Evolutionary conservation across 1,140 invertebrate genomes (phyloP), one percentile per base, ranked within the genome.

Genomic region (Trichogramma pretiosum): DNA sequence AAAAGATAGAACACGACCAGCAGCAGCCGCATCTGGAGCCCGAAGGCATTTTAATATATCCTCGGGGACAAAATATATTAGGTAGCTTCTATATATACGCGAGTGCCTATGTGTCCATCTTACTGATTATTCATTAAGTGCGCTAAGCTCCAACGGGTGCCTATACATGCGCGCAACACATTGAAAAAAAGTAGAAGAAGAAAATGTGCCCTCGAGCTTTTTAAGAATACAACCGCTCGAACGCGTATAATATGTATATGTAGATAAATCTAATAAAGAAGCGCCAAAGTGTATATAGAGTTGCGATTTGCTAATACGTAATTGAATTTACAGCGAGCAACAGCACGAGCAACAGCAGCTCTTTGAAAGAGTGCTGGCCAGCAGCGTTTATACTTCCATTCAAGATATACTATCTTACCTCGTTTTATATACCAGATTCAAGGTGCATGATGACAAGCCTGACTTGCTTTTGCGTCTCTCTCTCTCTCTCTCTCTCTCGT

Each of bases 281-380:
- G 23, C 16, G 36, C 41, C 39, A 37, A 44, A 30, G 17, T 8
- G 18, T 24, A 53, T 50, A 50, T 54, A 52, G 26, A 30, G 28
- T 16, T 24, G 45, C 33, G 42, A 47, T 63, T 61, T 63, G 59
- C 61, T 67, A 67, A 67, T 67, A 58, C 57, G 55, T 67, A 69
- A 67, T 68, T 65, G 62, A 67, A 68, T 64, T 63, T 64, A 64
- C 60, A 57, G 57, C 62, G 56, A n/a, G 57, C 56, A 61, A 60
- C 21, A 8, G 5, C 21, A 30, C 39, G 39, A n/a, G n/a, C n/a
- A n/a, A n/a, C n/a, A n/a, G n/a, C n/a, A n/a, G n/a, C n/a, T n/a
- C n/a, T n/a, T n/a, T n/a, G n/a, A n/a, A n/a, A n/a, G n/a, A n/a
- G n/a, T n/a, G n/a, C n/a, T n/a, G n/a, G n/a, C n/a, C n/a, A n/a